Percentiles rank a stretch among this genome's conserved stretches.
Conservation (phyloP, 1,140 invertebrate species). For the Drosophila ironensis region DNA sequence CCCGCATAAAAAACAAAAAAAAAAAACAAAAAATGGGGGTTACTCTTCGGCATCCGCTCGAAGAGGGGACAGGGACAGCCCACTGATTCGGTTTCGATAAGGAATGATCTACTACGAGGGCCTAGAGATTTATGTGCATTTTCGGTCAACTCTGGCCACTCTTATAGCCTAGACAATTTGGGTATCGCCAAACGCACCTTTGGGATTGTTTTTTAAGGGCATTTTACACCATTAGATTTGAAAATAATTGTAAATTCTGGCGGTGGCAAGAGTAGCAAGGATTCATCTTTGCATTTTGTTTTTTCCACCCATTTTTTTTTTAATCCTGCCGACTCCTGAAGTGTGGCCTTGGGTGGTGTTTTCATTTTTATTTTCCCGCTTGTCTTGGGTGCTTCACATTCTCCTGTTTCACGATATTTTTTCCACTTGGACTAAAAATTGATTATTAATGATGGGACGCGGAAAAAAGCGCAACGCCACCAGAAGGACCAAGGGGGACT, state of each 20-base stretch:
- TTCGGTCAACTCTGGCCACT: too few relatives aligned
- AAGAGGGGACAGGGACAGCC: not conserved
- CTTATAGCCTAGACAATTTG: too few relatives aligned
- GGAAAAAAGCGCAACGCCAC: not conserved
- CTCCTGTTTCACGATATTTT: too few relatives aligned
- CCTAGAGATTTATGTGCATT: slow-evolving; percentile 8
- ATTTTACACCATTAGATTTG: too few relatives aligned
- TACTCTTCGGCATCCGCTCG: not conserved
- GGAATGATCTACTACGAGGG: slow-evolving; percentile 23
- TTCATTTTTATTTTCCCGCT: slow-evolving; percentile 1
- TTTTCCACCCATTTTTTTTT: not conserved
- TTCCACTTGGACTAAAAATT: slow-evolving; percentile 25
- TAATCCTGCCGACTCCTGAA: not conserved
- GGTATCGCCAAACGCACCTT: too few relatives aligned
- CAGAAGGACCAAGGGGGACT: not conserved
- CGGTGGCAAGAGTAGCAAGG: too few relatives aligned
- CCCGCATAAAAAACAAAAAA: slow-evolving; percentile 9
- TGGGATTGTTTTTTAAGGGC: too few relatives aligned
- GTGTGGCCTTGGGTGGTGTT: slow-evolving; percentile 21
- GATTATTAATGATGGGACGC: slow-evolving; percentile 35
- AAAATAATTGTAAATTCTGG: too few relatives aligned
- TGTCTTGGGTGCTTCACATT: not conserved
- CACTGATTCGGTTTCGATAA: slow-evolving; percentile 25
- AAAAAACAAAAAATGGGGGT: slow-evolving; percentile 23
- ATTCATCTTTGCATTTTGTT: not conserved